phyloP scores from a whole-genome alignment of 2,888 invertebrate species.

The Lottia scabra region DNA sequence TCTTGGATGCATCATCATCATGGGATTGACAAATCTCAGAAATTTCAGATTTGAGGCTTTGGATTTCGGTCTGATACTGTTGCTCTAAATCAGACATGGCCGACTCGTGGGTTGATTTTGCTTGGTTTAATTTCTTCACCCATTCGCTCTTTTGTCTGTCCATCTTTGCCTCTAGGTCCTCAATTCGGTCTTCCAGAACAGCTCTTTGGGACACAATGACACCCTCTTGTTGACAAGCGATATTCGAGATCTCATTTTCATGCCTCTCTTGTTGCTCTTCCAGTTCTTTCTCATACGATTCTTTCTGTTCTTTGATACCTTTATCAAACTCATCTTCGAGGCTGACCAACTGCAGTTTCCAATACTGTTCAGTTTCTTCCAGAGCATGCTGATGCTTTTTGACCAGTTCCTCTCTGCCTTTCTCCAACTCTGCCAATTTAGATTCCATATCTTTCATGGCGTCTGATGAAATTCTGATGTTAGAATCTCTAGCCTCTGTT shows the following conservation, averaged over 20 bases:
- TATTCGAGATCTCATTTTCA: slow-evolving; percentile 20
- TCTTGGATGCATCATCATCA: slow-evolving; percentile 13
- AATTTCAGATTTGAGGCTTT: slow-evolving; percentile 14
- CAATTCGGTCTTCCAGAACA: slow-evolving; percentile 32
- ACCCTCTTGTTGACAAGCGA: slow-evolving; percentile 33
- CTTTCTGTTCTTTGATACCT: slow-evolving; percentile 33
- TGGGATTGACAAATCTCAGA: slow-evolving; percentile 15
- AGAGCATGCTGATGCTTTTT: slow-evolving; percentile 14
- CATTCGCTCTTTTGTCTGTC: slow-evolving; percentile 31
- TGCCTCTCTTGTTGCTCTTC: slow-evolving; percentile 24
- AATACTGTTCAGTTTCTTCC: slow-evolving; percentile 40
- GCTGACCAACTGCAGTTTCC: slow-evolving; percentile 42
- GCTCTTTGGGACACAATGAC: slow-evolving; percentile 34
- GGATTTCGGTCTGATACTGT: slow-evolving; percentile 14
- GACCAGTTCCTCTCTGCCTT: slow-evolving; percentile 3
- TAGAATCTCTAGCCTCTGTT: slow-evolving; percentile 11
- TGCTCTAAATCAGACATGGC: slow-evolving; percentile 12
- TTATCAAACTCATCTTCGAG: slow-evolving; percentile 41
- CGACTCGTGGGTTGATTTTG: slow-evolving; percentile 11
- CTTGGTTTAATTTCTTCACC: slow-evolving; percentile 13
- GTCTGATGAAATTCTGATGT: slow-evolving; percentile 10
- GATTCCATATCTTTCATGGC: slow-evolving; percentile 12
- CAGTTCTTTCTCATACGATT: slow-evolving; percentile 22
- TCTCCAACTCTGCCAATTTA: slow-evolving; percentile 12
- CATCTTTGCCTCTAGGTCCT: slow-evolving; percentile 33